Evolutionary conservation across 2,113 vertebrate genomes (phyloP).

Genomic region (human (Homo sapiens)): GRCh38 chr15:101248501-101249000

Average conservation of each 20-base stretch:
- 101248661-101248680: background rate
- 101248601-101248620: background rate
- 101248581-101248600: background rate
- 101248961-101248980: no score
- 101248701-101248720: background rate
- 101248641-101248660: background rate
- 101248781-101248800: no score
- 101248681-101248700: background rate
- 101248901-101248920: no score
- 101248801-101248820: no score
- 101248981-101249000: no score
- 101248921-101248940: no score
- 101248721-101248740: background rate
- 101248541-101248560: constrained; percentile 1
- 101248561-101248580: background rate
- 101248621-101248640: background rate
- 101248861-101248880: no score
- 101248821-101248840: no score
- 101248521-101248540: background rate
- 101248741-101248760: accelerated
- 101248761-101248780: background rate
- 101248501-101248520: background rate
- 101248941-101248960: no score
- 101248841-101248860: no score
- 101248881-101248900: no score